Conservation (phyloP, 2,888 invertebrate species). For the Drosophila niveifrons region DNA sequence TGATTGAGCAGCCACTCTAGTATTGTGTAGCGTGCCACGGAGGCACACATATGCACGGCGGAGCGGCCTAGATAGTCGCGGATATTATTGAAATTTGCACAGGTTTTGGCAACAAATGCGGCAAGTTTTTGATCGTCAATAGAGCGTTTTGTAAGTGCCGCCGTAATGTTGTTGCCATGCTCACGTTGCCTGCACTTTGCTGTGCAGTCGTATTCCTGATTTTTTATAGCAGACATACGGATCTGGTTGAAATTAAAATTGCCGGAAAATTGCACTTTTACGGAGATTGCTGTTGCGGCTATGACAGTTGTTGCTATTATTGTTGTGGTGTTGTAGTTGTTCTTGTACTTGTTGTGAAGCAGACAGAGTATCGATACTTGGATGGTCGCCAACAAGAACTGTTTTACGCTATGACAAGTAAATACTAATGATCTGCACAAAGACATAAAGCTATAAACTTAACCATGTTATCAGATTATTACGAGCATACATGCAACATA, state of each 20-base stretch:
- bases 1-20: slow-evolving; percentile 91
- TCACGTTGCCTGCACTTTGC: slow-evolving; percentile 87
- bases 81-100: slow-evolving; percentile 88
- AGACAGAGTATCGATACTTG: slow-evolving; percentile 26
- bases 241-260: slow-evolving; percentile 22
- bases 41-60: slow-evolving; percentile 92
- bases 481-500: background rate
- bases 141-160: slow-evolving; percentile 89
- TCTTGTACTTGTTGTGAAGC: slow-evolving; percentile 3
- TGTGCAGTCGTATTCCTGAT: slow-evolving; percentile 86
- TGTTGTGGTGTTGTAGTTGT: background rate
- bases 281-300: slow-evolving; percentile 28
- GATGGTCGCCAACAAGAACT: background rate
- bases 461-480: background rate
- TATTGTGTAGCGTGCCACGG: slow-evolving; percentile 89
- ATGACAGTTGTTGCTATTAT: slow-evolving; percentile 4
- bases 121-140: slow-evolving; percentile 87
- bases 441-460: background rate
- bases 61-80: slow-evolving; percentile 90
- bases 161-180: slow-evolving; percentile 86
- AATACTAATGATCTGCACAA: background rate
- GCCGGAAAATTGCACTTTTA: slow-evolving; percentile 39
- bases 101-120: slow-evolving; percentile 87
- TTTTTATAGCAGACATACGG: slow-evolving; percentile 70
- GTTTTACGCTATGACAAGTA: no score